phyloP scores from a whole-genome alignment of 2,888 invertebrate genomes.

The Lathronympha strigana region DNA sequence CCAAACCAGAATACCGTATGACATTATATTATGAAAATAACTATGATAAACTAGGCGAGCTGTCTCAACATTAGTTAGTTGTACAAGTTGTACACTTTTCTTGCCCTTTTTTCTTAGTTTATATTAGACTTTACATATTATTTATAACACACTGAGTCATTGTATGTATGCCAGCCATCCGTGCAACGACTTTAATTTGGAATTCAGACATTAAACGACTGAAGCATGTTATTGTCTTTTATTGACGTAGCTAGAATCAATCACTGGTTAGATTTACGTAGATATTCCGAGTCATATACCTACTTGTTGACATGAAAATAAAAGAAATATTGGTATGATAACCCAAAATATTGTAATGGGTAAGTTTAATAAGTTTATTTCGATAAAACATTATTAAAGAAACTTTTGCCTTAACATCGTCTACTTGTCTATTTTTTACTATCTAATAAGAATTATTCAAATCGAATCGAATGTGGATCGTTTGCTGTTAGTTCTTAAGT shows the following conservation, averaged over 20 bases:
- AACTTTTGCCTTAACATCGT: too few relatives aligned
- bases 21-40: too few relatives aligned
- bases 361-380: background rate
- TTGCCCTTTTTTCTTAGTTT: background rate
- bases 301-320: background rate
- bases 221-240: constrained; percentile 17
- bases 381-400: background rate
- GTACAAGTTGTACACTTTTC: too few relatives aligned
- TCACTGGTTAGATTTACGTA: background rate
- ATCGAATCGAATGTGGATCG: too few relatives aligned
- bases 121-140: background rate
- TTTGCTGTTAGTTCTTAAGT: background rate
- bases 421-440: too few relatives aligned
- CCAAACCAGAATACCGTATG: too few relatives aligned
- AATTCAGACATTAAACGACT: constrained; percentile 3
- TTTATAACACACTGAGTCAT: background rate
- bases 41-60: too few relatives aligned
- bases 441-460: too few relatives aligned
- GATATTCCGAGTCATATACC: background rate
- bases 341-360: constrained; percentile 1
- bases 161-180: background rate
- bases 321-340: constrained; percentile 2
- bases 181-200: background rate
- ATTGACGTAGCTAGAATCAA: constrained; percentile 3
- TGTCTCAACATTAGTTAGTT: too few relatives aligned